Evolutionary conservation across 2,888 invertebrate species (phyloP).

Genomic region (Caenorhabditis auriculariae): DNA sequence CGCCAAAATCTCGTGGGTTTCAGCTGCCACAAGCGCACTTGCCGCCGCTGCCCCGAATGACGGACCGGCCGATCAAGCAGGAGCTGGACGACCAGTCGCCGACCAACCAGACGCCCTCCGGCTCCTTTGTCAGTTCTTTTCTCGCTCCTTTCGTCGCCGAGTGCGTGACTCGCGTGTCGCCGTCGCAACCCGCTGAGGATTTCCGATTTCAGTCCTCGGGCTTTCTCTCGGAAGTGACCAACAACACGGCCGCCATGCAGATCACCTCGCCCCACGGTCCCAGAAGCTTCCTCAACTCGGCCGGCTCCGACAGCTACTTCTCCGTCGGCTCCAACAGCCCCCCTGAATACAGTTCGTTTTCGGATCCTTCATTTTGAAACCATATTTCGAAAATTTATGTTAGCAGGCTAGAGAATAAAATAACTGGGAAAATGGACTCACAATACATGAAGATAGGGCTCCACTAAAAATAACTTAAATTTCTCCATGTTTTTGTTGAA

Average conservation of each 20-base stretch:
- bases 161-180: too few relatives aligned
- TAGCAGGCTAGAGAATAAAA: too few relatives aligned
- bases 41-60: slow-evolving; percentile 34
- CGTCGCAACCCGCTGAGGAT: too few relatives aligned
- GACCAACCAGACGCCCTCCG: slow-evolving; percentile 58
- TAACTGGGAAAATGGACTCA: too few relatives aligned
- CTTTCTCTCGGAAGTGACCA: slow-evolving; percentile 59
- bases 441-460: too few relatives aligned
- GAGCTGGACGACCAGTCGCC: slow-evolving; percentile 56
- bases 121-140: slow-evolving; percentile 40
- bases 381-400: too few relatives aligned
- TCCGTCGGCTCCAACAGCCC: slow-evolving; percentile 45
- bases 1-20: background rate
- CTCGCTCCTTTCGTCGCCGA: too few relatives aligned
- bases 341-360: slow-evolving; percentile 44
- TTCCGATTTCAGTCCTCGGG: slow-evolving; percentile 52
- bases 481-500: too few relatives aligned
- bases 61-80: slow-evolving; percentile 56
- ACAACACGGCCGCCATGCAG: slow-evolving; percentile 59
- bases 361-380: background rate
- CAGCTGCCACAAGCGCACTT: slow-evolving; percentile 44
- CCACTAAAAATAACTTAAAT: too few relatives aligned
- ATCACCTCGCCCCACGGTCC: slow-evolving; percentile 44
- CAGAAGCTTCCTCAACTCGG: slow-evolving; percentile 18
- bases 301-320: slow-evolving; percentile 41